A percentile compares a stretch with the other conserved stretches of the same genome.
Conservation (phyloP, 2,113 vertebrate genomes). For the Crocuta crocuta region DNA sequence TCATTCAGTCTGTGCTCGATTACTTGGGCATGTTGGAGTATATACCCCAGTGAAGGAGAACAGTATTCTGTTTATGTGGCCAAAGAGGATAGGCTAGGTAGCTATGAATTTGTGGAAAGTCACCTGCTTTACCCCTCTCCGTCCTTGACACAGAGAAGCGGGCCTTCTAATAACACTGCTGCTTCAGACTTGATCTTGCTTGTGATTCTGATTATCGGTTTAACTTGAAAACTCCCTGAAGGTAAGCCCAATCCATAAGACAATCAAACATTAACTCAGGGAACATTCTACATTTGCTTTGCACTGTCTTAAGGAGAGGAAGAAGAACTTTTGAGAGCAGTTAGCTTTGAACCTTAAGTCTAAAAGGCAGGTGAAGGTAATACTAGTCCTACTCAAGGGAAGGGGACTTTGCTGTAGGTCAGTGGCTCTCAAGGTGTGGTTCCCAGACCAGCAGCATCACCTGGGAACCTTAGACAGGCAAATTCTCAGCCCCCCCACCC, state of each 20-base stretch:
- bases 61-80: neutral
- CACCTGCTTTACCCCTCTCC: neutral
- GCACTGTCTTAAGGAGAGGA: neutral
- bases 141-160: neutral
- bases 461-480: neutral
- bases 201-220: neutral
- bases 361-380: neutral
- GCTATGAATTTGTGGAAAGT: neutral
- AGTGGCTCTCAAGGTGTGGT: neutral
- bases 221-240: neutral
- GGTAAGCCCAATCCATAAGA: neutral
- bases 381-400: neutral
- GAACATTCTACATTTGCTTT: neutral
- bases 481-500: neutral
- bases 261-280: neutral
- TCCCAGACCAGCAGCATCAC: neutral
- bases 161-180: neutral
- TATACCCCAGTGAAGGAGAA: too few species aligned
- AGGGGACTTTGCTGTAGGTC: neutral
- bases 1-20: neutral
- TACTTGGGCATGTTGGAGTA: neutral
- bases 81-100: neutral
- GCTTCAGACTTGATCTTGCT: neutral
- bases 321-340: neutral
- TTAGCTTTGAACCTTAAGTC: neutral